Evolutionary conservation across 2,888 invertebrate genomes (phyloP).

Genomic region (Octodonta nipae): DNA sequence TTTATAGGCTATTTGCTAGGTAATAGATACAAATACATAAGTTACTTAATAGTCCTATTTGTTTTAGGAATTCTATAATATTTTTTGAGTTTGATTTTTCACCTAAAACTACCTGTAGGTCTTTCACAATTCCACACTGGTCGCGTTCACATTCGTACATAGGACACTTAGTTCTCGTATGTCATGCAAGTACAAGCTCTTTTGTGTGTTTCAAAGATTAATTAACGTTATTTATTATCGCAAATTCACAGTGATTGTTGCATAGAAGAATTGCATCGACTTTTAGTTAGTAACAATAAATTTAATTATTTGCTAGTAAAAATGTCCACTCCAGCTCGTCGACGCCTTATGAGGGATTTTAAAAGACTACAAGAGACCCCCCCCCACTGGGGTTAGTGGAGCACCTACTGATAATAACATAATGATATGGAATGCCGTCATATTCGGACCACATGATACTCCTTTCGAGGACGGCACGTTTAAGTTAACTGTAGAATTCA

Average conservation of each 20-base stretch:
- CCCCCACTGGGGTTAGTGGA: slow-evolving; percentile 97
- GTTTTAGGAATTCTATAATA: no score
- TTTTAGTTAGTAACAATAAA: slow-evolving; percentile 18
- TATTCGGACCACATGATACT: slow-evolving; percentile 98
- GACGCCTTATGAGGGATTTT: slow-evolving; percentile 97
- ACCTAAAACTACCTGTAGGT: no score
- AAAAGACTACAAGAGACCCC: slow-evolving; percentile 98
- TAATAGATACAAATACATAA: no score
- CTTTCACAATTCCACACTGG: no score
- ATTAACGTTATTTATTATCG: slow-evolving; percentile 17
- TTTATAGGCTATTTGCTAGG: no score
- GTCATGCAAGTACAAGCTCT: slow-evolving; percentile 32
- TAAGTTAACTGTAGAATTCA: slow-evolving; percentile 98
- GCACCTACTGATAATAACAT: slow-evolving; percentile 99
- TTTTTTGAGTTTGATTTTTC: no score
- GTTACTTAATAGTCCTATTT: no score
- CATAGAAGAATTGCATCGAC: slow-evolving; percentile 10
- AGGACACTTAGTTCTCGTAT: slow-evolving; percentile 23
- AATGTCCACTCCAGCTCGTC: slow-evolving; percentile 97
- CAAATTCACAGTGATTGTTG: slow-evolving; percentile 20
- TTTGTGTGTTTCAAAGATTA: slow-evolving; percentile 26
- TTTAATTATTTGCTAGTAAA: slow-evolving; percentile 17
- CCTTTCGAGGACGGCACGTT: slow-evolving; percentile 99
- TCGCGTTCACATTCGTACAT: no score
- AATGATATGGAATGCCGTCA: slow-evolving; percentile 99